Percentiles rank a stretch among this genome's conserved stretches.
Evolutionary conservation across 2,113 vertebrate genomes (phyloP).

Genomic region (Leptobrachium ailaonicum): DNA sequence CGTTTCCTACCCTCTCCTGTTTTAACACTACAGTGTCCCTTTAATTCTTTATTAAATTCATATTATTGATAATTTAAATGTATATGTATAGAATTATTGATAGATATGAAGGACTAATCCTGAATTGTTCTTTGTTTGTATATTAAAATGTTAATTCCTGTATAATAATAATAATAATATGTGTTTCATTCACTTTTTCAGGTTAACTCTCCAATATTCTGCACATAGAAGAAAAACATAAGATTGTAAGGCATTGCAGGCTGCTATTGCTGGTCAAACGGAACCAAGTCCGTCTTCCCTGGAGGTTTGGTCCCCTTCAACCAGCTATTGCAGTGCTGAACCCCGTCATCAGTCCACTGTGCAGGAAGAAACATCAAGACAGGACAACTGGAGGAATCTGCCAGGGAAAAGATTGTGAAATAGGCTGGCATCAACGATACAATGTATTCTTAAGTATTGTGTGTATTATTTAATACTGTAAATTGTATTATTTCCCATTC

Average conservation of each 20-base stretch:
- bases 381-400: not conserved
- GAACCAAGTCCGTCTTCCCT: constrained; percentile 98
- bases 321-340: constrained; percentile 91
- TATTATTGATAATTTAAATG: no score
- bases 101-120: no score
- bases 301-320: constrained; percentile 99
- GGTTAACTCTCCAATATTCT: not conserved
- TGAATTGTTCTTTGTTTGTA: no score
- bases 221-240: not conserved
- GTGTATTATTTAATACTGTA: not conserved
- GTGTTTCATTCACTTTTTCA: not conserved
- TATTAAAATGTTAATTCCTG: no score
- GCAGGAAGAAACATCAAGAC: not conserved
- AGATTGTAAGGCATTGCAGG: constrained; percentile 46
- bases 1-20: no score
- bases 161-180: no score
- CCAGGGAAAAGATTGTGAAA: not conserved
- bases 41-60: no score
- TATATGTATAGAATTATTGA: no score
- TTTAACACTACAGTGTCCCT: no score
- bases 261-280: constrained; percentile 99
- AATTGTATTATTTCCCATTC: not conserved
- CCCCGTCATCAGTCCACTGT: constrained; percentile 45
- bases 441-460: not conserved
- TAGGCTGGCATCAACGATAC: not conserved